phyloP scores from a whole-genome alignment of 2,113 vertebrate species.

The Bujurquina vittata region DNA sequence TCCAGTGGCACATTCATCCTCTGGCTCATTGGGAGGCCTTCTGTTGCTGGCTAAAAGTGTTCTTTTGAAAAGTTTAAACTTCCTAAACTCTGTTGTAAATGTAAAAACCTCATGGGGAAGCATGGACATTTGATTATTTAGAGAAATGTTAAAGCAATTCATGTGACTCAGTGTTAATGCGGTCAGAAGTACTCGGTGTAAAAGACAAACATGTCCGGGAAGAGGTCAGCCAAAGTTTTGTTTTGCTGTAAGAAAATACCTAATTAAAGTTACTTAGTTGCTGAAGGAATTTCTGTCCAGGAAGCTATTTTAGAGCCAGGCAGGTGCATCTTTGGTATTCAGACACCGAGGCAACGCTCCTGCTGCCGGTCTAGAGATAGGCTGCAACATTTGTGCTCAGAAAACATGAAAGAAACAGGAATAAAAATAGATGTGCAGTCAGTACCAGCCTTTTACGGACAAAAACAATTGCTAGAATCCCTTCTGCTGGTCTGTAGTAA shows the following conservation, averaged over 20 bases:
- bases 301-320: constrained; percentile 57
- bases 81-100: neutral
- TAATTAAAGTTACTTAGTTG: constrained; percentile 3
- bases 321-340: constrained; percentile 69
- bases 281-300: constrained; percentile 34
- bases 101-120: neutral
- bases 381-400: constrained; percentile 52
- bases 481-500: neutral
- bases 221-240: neutral
- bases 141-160: neutral
- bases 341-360: constrained; percentile 69
- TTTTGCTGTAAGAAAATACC: neutral
- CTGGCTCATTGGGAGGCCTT: neutral
- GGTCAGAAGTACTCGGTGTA: constrained; percentile 11
- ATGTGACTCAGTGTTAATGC: neutral
- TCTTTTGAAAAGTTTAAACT: neutral
- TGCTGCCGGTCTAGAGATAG: constrained; percentile 44
- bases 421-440: constrained; percentile 55
- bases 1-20: neutral
- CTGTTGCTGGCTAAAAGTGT: neutral
- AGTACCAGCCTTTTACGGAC: neutral
- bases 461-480: neutral
- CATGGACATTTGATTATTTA: neutral
- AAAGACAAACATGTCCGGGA: neutral
- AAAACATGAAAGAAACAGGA: constrained; percentile 63